Evolutionary conservation across 1,140 invertebrate genomes (phyloP).

Genomic region (Trachymyrmex septentrionalis): DNA sequence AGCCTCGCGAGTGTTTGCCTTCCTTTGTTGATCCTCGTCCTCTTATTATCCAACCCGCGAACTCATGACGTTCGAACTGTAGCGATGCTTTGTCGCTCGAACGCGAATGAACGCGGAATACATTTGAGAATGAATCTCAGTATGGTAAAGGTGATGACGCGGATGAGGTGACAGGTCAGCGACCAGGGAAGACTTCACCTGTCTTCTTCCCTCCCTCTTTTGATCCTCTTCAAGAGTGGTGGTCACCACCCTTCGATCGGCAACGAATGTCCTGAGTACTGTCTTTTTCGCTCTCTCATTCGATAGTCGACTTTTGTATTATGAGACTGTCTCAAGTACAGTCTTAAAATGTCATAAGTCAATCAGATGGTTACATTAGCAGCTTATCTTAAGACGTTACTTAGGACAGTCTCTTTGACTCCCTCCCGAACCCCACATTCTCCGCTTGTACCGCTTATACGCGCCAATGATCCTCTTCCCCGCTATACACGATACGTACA

Average conservation of each 20-base stretch:
- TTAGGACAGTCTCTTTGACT: too few species aligned
- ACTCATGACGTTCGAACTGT: constrained; percentile 64
- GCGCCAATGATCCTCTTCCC: constrained; percentile 7
- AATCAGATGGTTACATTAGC: too few species aligned
- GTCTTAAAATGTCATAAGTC: too few species aligned
- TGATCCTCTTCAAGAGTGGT: neutral
- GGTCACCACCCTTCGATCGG: constrained; percentile 45
- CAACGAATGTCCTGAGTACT: constrained; percentile 34
- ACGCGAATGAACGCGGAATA: constrained; percentile 46
- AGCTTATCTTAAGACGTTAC: too few species aligned
- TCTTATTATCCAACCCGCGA: constrained; percentile 60
- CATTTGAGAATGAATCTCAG: constrained; percentile 47
- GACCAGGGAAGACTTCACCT: constrained; percentile 75
- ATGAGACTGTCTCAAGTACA: too few species aligned
- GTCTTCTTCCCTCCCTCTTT: neutral
- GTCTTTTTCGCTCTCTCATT: constrained; percentile 65
- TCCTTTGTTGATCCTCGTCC: constrained; percentile 58
- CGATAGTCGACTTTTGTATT: neutral
- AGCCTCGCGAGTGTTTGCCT: constrained; percentile 56
- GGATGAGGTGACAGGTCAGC: constrained; percentile 78
- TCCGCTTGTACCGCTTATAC: constrained; percentile 30
- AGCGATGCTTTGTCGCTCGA: constrained; percentile 56
- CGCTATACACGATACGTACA: too few species aligned
- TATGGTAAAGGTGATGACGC: constrained; percentile 45
- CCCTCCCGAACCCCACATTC: constrained; percentile 7